Conservation (phyloP, 2,888 invertebrate species). For the Nephrotoma appendiculata region DNA sequence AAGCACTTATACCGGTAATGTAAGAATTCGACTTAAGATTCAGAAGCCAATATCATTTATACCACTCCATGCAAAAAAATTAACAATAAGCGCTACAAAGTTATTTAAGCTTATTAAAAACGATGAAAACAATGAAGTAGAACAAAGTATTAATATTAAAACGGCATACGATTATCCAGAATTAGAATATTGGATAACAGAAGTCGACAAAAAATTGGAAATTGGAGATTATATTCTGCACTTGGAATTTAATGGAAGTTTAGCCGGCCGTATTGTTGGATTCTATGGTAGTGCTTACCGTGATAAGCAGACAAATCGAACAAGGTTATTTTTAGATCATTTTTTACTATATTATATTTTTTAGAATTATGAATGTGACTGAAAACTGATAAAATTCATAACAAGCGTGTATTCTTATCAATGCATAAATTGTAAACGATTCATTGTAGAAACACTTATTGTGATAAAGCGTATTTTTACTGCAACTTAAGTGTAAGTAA, state of each 20-base stretch:
- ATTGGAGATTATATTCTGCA: constrained; percentile 36
- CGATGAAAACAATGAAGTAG: constrained; percentile 14
- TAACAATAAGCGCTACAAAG: constrained; percentile 35
- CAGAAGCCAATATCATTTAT: constrained; percentile 31
- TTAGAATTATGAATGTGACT: neutral
- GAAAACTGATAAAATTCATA: neutral
- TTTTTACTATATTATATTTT: neutral
- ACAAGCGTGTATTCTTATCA: neutral
- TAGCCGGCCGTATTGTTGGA: constrained; percentile 57
- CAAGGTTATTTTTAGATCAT: constrained; percentile 21
- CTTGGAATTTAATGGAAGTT: constrained; percentile 49
- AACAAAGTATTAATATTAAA: constrained; percentile 16
- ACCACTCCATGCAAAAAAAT: constrained; percentile 35
- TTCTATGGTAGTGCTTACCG: constrained; percentile 55
- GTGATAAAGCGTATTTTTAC: neutral
- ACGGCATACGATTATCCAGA: constrained; percentile 24
- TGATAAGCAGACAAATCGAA: constrained; percentile 21
- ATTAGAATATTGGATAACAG: constrained; percentile 30
- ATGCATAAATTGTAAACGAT: neutral
- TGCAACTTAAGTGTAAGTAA: neutral
- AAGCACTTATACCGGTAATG: constrained; percentile 43
- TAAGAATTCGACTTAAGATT: constrained; percentile 37
- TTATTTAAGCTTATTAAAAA: constrained; percentile 22
- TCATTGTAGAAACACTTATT: neutral
- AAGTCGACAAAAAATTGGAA: constrained; percentile 25